Conservation (phyloP, 2,113 vertebrate genomes). For the Hiodon tergisus region DNA sequence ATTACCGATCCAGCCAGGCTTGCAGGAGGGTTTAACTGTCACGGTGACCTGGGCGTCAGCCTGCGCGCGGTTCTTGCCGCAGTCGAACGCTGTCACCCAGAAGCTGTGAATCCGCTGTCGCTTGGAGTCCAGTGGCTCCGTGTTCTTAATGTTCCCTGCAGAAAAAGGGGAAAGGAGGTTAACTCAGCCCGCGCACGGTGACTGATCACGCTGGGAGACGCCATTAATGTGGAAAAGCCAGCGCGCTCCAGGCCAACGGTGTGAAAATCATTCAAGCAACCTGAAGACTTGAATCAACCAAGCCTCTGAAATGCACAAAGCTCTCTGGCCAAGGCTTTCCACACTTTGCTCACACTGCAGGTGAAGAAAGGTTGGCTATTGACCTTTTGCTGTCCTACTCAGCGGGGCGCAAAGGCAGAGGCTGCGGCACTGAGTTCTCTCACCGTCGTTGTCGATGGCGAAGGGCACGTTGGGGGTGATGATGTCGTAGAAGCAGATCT, state of each 20-base stretch:
- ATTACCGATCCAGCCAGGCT: slow-evolving; percentile 78
- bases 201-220: background rate
- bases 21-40: slow-evolving; percentile 96
- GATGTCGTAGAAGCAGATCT: slow-evolving; percentile 99
- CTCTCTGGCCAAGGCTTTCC: background rate
- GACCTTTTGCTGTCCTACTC: background rate
- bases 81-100: slow-evolving; percentile 95
- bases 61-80: slow-evolving; percentile 91
- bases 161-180: slow-evolving; percentile 30
- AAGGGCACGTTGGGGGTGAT: slow-evolving; percentile 94
- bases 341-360: background rate
- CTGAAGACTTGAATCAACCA: slow-evolving; percentile 17
- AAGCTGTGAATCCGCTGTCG: slow-evolving; percentile 83
- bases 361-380: background rate
- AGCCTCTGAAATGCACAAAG: slow-evolving; percentile 43
- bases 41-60: slow-evolving; percentile 91
- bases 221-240: no score
- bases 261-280: slow-evolving; percentile 8
- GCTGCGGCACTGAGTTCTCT: slow-evolving; percentile 35
- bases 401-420: background rate
- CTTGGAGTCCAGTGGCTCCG: slow-evolving; percentile 88
- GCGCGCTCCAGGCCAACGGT: no score
- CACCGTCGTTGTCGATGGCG: slow-evolving; percentile 93
- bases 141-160: slow-evolving; percentile 95
- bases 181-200: background rate